phyloP scores from a whole-genome alignment of 2,888 invertebrate genomes.

The Sinhomidia bicolor region DNA sequence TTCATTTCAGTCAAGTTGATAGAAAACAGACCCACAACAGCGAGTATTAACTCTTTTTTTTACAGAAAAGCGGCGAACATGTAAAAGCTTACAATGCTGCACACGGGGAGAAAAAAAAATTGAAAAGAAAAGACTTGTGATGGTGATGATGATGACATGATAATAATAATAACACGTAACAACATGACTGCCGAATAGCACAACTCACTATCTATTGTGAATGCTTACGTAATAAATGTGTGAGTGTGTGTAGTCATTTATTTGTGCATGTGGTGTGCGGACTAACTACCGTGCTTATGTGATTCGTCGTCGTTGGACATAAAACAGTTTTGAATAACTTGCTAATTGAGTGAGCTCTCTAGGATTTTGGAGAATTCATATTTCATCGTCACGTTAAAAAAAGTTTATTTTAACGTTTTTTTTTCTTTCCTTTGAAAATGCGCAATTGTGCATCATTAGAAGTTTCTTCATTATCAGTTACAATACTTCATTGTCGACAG shows the following conservation, averaged over 20 bases:
- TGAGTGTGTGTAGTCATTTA: not conserved
- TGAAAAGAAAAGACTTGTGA: slow-evolving; percentile 26
- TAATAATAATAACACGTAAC: slow-evolving; percentile 44
- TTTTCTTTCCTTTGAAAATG: slow-evolving; percentile 21
- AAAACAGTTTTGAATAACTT: slow-evolving; percentile 67
- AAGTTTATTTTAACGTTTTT: not conserved
- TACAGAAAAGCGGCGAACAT: slow-evolving; percentile 44
- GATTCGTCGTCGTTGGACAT: slow-evolving; percentile 46
- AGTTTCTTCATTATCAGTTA: not conserved
- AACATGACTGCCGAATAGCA: not conserved
- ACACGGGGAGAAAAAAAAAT: slow-evolving; percentile 23
- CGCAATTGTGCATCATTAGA: slow-evolving; percentile 1
- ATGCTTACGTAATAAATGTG: not conserved
- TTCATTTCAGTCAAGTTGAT: slow-evolving; percentile 63
- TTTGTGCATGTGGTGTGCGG: not conserved
- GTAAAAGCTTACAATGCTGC: slow-evolving; percentile 6
- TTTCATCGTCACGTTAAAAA: slow-evolving; percentile 44
- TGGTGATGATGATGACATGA: slow-evolving; percentile 38
- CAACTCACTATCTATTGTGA: slow-evolving; percentile 14
- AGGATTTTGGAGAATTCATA: slow-evolving; percentile 48
- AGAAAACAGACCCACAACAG: slow-evolving; percentile 68
- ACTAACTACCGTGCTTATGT: not conserved
- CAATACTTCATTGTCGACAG: slow-evolving; percentile 43
- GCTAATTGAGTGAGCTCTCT: slow-evolving; percentile 61
- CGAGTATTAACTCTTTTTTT: slow-evolving; percentile 42